These are phyloP conservation scores for Bothrops jararaca DNA, from an alignment of 2,113 vertebrate genomes.

Conservation along the genomic window DNA sequence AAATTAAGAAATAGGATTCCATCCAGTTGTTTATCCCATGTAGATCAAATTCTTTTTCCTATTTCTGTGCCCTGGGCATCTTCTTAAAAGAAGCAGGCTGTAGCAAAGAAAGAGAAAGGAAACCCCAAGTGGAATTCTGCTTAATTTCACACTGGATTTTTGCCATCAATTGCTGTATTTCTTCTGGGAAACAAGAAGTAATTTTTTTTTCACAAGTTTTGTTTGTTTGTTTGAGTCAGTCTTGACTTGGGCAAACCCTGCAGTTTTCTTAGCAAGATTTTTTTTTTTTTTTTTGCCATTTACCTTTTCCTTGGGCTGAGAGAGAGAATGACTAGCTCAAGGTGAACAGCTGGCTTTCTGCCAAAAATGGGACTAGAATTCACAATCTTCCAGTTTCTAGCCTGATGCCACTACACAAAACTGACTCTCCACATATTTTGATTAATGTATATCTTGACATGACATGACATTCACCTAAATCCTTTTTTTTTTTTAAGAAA, in stretches of 20 bases:
- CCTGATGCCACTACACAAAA: neutral
- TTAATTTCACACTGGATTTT: neutral
- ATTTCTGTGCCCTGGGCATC: neutral
- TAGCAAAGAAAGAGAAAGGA: neutral
- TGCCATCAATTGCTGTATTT: neutral
- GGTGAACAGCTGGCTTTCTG: neutral
- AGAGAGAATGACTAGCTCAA: neutral
- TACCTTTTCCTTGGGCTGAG: neutral
- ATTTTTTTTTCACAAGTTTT: neutral
- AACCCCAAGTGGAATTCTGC: neutral
- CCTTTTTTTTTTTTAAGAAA: neutral
- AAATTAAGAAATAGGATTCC: neutral
- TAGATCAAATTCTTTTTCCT: neutral
- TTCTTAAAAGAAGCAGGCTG: neutral
- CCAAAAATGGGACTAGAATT: neutral
- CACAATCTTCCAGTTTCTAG: neutral
- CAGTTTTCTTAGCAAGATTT: neutral
- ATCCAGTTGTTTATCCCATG: neutral
- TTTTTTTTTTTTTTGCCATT: neutral
- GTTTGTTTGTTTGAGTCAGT: neutral
- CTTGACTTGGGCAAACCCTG: neutral
- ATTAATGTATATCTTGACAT: neutral
- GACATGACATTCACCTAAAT: neutral
- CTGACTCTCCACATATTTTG: neutral
- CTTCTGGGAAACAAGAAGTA: neutral